Base-by-base conservation (phyloP, 2,113 vertebrate species). In the Odontesthes bonariensis region DNA sequence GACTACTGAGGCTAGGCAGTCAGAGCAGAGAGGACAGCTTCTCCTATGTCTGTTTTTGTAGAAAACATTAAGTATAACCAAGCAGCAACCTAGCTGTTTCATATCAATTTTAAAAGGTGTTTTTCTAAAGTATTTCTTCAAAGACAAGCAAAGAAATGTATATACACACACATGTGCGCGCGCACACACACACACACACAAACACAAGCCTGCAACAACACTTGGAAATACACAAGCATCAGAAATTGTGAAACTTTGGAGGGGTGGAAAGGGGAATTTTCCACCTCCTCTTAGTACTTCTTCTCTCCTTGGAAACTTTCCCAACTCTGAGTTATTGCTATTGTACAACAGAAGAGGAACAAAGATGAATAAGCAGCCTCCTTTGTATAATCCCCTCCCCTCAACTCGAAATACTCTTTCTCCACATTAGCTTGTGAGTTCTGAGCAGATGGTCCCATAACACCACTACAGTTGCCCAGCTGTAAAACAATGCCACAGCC, bases 361-460 rank as follows among this genome's bases (percentile, higher is more conserved):
- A 10, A 47, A 38, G 55, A 78, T 57, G 69, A 71, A 76, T 58
- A 65, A 57, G 54, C 32, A 60, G 33, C 66, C 63, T 27, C 77
- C 59, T 65, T 20, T 42, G 69, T 32, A n/a, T 9, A 19, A 14
- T 59, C 51, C 65, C 55, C 65, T 47, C 62, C 64, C 74, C 59
- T 54, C 67, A 63, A 57, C 55, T 32, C 47, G n/a, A 8, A 56
- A 31, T 19, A 35, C 64, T 62, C 40, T 23, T 66, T 47, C 64
- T 68, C 55, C 82, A 75, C 46, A 62, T 76, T 69, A 84, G 77
- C 79, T 72, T 52, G 17, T 27, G 52, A 82, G 80, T 86, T 84
- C 68, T 64, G 73, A 47, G 73, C 88, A 91, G 92, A 91, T 88
- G 90, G 87, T 80, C 83, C 84, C 85, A 81, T 82, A 86, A 84